phyloP scores from a whole-genome alignment of 2,888 invertebrate genomes.

The Parnassius apollo region DNA sequence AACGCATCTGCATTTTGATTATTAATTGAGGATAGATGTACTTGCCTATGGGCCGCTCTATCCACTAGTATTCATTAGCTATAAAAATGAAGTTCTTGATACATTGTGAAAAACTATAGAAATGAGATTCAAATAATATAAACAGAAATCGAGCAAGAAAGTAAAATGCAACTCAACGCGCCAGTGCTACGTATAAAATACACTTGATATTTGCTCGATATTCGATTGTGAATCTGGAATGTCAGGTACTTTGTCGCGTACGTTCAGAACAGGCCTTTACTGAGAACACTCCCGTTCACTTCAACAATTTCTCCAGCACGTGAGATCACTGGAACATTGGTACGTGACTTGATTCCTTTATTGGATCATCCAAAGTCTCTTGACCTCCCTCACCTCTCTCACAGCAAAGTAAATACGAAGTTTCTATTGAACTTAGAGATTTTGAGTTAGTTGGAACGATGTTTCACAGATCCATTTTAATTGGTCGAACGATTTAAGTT shows the following conservation, averaged over 20 bases:
- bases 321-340: constrained; percentile 50
- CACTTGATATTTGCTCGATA: constrained; percentile 23
- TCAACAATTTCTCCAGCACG: constrained; percentile 57
- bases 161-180: constrained; percentile 9
- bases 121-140: no score
- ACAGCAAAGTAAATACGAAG: constrained; percentile 15
- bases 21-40: no score
- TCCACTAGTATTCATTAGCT: no score
- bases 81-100: no score
- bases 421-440: background rate
- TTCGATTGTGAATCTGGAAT: constrained; percentile 30
- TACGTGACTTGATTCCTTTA: constrained; percentile 52
- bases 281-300: constrained; percentile 48
- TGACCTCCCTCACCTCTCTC: constrained; percentile 29
- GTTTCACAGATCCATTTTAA: constrained; percentile 27
- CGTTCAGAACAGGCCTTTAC: constrained; percentile 38
- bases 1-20: no score
- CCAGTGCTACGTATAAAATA: background rate
- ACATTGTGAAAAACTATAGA: no score
- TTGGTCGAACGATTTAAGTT: constrained; percentile 45
- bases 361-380: constrained; percentile 36
- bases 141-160: no score
- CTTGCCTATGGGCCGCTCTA: no score
- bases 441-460: constrained; percentile 13
- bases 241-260: constrained; percentile 41